Conservation (phyloP, 2,797 vertebrate genomes). For the Dendrocincla tyrannina region DNA sequence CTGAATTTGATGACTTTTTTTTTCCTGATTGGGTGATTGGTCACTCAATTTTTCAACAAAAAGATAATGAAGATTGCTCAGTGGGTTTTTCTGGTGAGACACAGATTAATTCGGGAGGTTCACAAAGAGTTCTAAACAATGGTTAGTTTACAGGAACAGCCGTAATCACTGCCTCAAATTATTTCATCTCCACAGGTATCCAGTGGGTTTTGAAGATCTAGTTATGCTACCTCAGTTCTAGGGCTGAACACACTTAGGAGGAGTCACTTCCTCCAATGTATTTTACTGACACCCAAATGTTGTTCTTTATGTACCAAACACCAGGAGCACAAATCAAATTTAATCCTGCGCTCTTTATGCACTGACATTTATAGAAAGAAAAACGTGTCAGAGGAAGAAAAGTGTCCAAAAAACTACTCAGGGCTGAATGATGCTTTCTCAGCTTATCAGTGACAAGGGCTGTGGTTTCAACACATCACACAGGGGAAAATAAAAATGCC, state of each 20-base stretch:
- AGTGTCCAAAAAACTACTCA: neutral
- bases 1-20: neutral
- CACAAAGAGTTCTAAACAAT: neutral
- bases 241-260: neutral
- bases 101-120: neutral
- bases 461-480: neutral
- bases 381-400: neutral
- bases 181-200: neutral
- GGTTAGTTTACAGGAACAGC: neutral
- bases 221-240: neutral
- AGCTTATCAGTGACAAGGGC: neutral
- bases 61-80: neutral
- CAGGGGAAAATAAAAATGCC: neutral
- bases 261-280: neutral
- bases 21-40: neutral
- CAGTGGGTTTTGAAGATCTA: neutral
- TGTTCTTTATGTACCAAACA: neutral
- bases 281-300: neutral
- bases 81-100: neutral
- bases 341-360: neutral
- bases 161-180: neutral
- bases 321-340: neutral
- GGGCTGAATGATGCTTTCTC: constrained; percentile 18
- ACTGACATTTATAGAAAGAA: constrained; percentile 16
- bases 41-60: neutral